Percentiles rank a stretch among this genome's conserved stretches.
These are phyloP conservation scores for Drosophila gaucha DNA, from an alignment of 2,888 invertebrate genomes.

Conservation along the genomic window DNA sequence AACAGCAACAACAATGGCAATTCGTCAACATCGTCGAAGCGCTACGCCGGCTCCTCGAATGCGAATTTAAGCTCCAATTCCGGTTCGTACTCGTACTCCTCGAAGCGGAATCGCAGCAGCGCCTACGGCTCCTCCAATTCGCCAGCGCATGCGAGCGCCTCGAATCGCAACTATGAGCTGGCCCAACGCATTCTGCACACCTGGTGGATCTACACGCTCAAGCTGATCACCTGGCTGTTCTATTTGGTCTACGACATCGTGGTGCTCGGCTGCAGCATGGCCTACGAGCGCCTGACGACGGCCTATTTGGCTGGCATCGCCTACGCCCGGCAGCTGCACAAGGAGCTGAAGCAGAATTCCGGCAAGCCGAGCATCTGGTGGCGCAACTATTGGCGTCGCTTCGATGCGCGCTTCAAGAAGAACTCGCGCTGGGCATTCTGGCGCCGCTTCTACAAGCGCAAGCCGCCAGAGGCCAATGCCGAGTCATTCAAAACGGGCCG, in stretches of 20 bases:
- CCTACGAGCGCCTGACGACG: slow-evolving; percentile 79
- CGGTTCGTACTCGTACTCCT: slow-evolving; percentile 78
- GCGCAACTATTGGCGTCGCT: slow-evolving; percentile 80
- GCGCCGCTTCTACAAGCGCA: slow-evolving; percentile 84
- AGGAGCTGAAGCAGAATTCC: slow-evolving; percentile 83
- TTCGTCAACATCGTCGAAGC: slow-evolving; percentile 65
- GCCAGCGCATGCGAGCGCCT: slow-evolving; percentile 48
- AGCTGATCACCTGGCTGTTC: slow-evolving; percentile 91
- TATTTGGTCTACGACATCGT: slow-evolving; percentile 92
- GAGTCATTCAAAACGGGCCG: slow-evolving; percentile 83
- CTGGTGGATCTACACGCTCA: slow-evolving; percentile 87
- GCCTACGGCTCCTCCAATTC: slow-evolving; percentile 65
- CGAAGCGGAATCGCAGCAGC: slow-evolving; percentile 73
- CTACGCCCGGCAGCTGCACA: slow-evolving; percentile 78
- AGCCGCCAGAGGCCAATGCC: slow-evolving; percentile 80
- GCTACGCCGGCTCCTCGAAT: slow-evolving; percentile 66
- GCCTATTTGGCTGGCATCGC: slow-evolving; percentile 72
- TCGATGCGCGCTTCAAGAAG: slow-evolving; percentile 83
- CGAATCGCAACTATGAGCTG: slow-evolving; percentile 86
- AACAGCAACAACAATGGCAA: slow-evolving; percentile 50
- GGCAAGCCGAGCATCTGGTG: slow-evolving; percentile 83
- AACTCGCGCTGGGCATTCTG: slow-evolving; percentile 84
- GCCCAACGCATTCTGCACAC: slow-evolving; percentile 85
- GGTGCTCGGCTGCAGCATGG: slow-evolving; percentile 88
- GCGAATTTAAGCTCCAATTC: slow-evolving; percentile 67